Base-by-base conservation (phyloP, 2,113 vertebrate genomes). In the Mirounga angustirostris region DNA sequence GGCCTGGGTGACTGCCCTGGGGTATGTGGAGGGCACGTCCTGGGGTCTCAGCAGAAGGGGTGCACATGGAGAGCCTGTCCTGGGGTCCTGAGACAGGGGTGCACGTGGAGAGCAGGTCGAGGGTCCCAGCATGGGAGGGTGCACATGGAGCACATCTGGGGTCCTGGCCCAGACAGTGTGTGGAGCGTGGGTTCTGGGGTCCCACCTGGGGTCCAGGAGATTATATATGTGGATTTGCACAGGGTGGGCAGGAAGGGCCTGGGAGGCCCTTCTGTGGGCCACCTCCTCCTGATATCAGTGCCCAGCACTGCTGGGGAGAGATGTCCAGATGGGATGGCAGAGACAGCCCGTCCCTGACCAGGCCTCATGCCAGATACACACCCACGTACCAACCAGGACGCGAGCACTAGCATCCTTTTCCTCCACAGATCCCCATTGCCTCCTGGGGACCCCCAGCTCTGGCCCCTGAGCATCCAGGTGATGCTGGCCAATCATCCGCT, bases 141-240 rank as follows among this genome's bases (percentile, higher is more conserved):
- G 13, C 73, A 28, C 73, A 8, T 1, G 7, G 22, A 82, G 21
- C 14, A 33, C 1, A 24, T 36, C 79, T 5, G 5, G n/a, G 30
- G 56, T 8, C 56, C 33, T 22, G 79, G 79, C 33, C 50, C 12
- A 0, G 0, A 52, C 16, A 21, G 52, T 0, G 11, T 15, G 9
- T 56, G 50, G 15, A 40, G 9, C 36, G 24, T 52, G 12, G n/a
- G 2, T 46, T 24, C 71, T 50, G 40, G 73, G 30, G 87, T n/a
- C 56, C 14, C 30, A 26, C 13, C 8, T 10, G 19, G 43, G 21
- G 21, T 5, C 16, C 40, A 18, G 56, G 43, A 50, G 40, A 61
- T 22, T 26, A 56, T 4, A 58, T 24, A 50, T 13, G 19, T 16
- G 8, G 40, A 78, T 78, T 43, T 43, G 56, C 87, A n/a, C 56